Evolutionary conservation across 1,140 invertebrate genomes (phyloP), one percentile per base, ranked within the genome.

Genomic region (Trissolcus basalis): DNA sequence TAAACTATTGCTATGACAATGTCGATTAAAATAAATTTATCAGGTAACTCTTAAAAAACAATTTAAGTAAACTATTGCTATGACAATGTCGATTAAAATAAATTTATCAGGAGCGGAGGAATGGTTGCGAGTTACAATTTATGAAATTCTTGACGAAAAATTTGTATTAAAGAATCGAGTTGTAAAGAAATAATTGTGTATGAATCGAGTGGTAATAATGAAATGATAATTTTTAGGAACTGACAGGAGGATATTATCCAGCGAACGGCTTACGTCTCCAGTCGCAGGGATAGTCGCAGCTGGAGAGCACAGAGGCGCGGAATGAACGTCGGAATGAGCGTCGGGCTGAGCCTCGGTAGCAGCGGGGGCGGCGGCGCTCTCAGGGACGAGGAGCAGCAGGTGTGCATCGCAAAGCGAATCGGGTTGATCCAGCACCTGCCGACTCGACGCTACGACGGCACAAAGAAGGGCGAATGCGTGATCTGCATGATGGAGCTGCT

Each of bases 401-500:
- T 97, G 10, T 95, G 95, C 89, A 96, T 97, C 56, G 95, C 95
- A 0, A 96, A 97, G 85, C 89, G 96, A 43, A 94, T 97, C 75
- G 96, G 96, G 61, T 88, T 97, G 32, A 97, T 97, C 68, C 94
- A 96, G 77, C 95, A 97, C 88, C 89, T 97, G 58, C 96, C 96
- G 0, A 94, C 93, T 68, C 92, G 93, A 16, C 90, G 91, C 39
- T 97, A 94, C 83, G 95, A 96, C 87, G 94, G 94, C 1, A 91
- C 91, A 50, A 96, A 96, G 83, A 96, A 96, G 83, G 92, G 93
- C 61, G 95, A 96, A 91, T 98, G 96, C 89, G 96, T 96, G 8
- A 98, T 98, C 82, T 98, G 96, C 85, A 97, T 98, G 96, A 93
- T 95, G 80, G 97, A 98, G 81, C 95, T 97, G 85, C 87, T 91